These are phyloP conservation scores for Petrocephalus microphthalmus DNA, from an alignment of 2,113 vertebrate genomes.

Conservation along the genomic window DNA sequence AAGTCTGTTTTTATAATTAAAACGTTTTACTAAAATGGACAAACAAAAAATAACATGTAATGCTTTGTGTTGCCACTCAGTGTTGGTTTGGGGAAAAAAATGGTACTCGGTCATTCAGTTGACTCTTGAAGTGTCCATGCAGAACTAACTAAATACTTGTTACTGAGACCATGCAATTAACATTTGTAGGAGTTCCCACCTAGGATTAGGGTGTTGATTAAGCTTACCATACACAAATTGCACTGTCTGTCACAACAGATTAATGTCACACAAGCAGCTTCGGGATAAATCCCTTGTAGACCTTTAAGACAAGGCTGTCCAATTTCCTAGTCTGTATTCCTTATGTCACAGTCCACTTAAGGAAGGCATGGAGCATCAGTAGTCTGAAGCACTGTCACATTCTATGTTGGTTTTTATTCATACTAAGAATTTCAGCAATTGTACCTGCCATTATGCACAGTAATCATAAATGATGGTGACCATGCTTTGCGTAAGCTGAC, in stretches of 20 bases:
- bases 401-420: not conserved
- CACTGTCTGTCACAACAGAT: constrained; percentile 13
- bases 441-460: not conserved
- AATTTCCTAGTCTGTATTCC: not conserved
- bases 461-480: not conserved
- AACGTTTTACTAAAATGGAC: not conserved
- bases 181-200: constrained; percentile 10
- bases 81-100: not conserved
- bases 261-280: not conserved
- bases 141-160: not conserved
- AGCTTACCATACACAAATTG: not conserved
- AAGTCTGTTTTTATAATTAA: not conserved
- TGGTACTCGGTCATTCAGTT: not conserved
- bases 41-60: not conserved
- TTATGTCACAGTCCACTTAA: not conserved
- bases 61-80: not conserved
- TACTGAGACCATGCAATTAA: not conserved
- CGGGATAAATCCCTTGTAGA: not conserved
- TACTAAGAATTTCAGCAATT: not conserved
- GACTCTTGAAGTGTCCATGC: not conserved
- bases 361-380: not conserved
- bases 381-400: not conserved
- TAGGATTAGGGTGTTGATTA: constrained; percentile 7
- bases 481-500: not conserved
- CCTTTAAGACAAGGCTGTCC: not conserved